Percentiles rank a stretch among this genome's conserved stretches.
These are phyloP conservation scores for Neria commutata DNA, from an alignment of 2,888 invertebrate genomes.

Conservation along the genomic window DNA sequence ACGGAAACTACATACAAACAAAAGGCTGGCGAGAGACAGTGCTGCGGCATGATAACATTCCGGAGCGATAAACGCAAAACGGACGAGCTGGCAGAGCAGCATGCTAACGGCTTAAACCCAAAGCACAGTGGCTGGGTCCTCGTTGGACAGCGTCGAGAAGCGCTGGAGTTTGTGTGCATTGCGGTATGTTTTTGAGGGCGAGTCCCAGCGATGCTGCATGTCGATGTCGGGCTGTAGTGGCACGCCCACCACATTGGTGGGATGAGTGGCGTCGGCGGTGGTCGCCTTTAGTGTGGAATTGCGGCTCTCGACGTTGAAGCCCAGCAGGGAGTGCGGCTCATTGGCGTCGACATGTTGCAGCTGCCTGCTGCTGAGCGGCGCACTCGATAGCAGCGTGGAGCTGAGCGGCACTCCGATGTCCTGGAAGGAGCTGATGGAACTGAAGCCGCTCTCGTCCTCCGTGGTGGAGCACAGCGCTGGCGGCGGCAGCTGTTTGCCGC, in stretches of 20 bases:
- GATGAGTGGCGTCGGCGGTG: constrained; percentile 23
- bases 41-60: not conserved
- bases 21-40: no score
- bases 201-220: constrained; percentile 43
- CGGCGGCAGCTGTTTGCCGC: not conserved
- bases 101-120: constrained; percentile 45
- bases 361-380: constrained; percentile 12
- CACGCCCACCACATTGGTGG: constrained; percentile 49
- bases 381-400: constrained; percentile 44
- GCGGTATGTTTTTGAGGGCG: constrained; percentile 53
- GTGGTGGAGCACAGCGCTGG: constrained; percentile 49
- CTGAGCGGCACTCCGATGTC: constrained; percentile 74
- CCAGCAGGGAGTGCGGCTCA: no score
- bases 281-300: constrained; percentile 57
- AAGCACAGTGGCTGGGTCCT: constrained; percentile 56
- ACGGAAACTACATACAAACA: no score
- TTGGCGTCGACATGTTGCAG: not conserved
- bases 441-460: constrained; percentile 86
- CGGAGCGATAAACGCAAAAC: no score
- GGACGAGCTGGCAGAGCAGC: not conserved
- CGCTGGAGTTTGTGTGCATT: constrained; percentile 53
- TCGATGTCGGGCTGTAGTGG: constrained; percentile 40
- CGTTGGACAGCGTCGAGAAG: constrained; percentile 56
- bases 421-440: constrained; percentile 84
- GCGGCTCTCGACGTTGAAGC: constrained; percentile 44